Conservation (phyloP, 2,888 invertebrate species). For the Petrolisthes cinctipes region DNA sequence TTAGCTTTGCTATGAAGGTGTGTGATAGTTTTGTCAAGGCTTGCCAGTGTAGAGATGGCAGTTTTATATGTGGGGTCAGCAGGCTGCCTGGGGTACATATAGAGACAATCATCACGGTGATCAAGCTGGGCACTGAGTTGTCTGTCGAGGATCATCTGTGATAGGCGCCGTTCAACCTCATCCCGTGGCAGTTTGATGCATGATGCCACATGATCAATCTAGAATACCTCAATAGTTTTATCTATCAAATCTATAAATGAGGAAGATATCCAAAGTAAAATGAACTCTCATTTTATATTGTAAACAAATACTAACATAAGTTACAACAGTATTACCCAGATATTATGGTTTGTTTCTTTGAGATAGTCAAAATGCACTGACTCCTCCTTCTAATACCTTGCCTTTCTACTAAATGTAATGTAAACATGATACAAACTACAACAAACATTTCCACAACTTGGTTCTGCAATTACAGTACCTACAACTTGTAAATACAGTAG, state of each 20-base stretch:
- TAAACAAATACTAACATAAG: too few species aligned
- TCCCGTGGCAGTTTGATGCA: slow-evolving; percentile 47
- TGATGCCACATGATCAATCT: slow-evolving; percentile 52
- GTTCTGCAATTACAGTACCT: too few species aligned
- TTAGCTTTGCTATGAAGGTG: slow-evolving; percentile 54
- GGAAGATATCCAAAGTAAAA: background rate
- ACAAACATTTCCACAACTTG: too few species aligned
- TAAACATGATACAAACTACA: too few species aligned
- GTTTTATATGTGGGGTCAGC: slow-evolving; percentile 39
- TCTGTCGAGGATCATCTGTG: slow-evolving; percentile 11
- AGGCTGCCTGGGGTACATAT: slow-evolving; percentile 40
- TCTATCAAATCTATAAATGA: background rate
- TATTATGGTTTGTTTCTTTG: too few species aligned
- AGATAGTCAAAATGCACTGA: too few species aligned
- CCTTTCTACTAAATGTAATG: too few species aligned
- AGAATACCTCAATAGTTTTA: background rate
- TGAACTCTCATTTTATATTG: background rate
- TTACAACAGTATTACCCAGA: too few species aligned
- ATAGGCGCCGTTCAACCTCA: slow-evolving; percentile 51
- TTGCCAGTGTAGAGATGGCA: slow-evolving; percentile 32
- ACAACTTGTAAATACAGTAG: too few species aligned
- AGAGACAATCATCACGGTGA: slow-evolving; percentile 58
- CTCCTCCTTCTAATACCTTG: too few species aligned
- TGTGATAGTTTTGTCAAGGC: slow-evolving; percentile 49
- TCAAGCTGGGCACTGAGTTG: slow-evolving; percentile 53